Evolutionary conservation across 2,888 invertebrate genomes (phyloP), one percentile per base, ranked within the genome.

Genomic region (Coelinius sp.): DNA sequence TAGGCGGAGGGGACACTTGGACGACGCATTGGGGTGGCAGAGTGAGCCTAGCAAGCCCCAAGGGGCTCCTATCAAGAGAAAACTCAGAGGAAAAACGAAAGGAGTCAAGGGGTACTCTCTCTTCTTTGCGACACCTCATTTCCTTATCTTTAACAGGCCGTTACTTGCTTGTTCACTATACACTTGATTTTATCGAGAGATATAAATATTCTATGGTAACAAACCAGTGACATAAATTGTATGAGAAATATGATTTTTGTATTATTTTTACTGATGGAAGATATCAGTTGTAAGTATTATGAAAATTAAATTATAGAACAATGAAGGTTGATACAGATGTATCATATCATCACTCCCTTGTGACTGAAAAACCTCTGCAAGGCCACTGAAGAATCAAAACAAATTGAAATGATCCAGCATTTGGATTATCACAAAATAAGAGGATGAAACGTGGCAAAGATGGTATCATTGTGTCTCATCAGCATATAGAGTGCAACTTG

Each of bases 71-170:
- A 56, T 70, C 72, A 73, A 69, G 63, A 71, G 74, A 53, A 65
- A 52, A 68, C 79, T 76, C 70, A 41, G 53, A 70, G 44, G 25
- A 56, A 14, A 59, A 70, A 68, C 73, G 53, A 56, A 70, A 52
- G 52, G 71, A 70, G 71, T 38, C 27, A 24, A 44, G 52, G 24
- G 35, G 56, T 49, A 27, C 59, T 67, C 49, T 52, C 35, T 52
- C 59, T 68, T 68, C 31, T 35, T 74, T 74, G 85, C 86, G 86
- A 87, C 87, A 87, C 87, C 87, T 87, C 87, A 86, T 87, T 87
- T 87, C 86, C 87, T 87, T 87, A 87, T 87, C 87, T 86, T 85
- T 86, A 87, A 86, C 86, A 86, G 86, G 81, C 86, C 85, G 86
- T 87, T 87, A 86, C 83, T 62, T 70, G 71, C 65, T 73, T 53